These are phyloP conservation scores for Tanytarsus gracilentus DNA, from an alignment of 2,888 invertebrate genomes.

Conservation along the genomic window DNA sequence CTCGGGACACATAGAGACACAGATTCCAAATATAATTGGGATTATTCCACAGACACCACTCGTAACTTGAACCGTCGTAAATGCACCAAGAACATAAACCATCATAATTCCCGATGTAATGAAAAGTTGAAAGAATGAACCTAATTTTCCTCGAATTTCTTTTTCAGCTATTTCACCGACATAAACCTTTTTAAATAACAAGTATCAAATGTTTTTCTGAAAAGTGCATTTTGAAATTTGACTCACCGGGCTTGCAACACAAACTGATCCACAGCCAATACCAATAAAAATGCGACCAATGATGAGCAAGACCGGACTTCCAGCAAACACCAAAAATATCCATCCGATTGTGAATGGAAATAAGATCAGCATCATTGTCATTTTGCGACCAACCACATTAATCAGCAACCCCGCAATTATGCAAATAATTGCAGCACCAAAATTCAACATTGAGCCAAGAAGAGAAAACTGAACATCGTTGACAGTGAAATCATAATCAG, in stretches of 20 bases:
- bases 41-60: slow-evolving; percentile 38
- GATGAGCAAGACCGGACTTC: slow-evolving; percentile 46
- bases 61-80: slow-evolving; percentile 36
- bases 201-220: background rate
- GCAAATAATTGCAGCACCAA: slow-evolving; percentile 64
- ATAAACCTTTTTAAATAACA: slow-evolving; percentile 42
- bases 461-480: slow-evolving; percentile 51
- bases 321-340: slow-evolving; percentile 62
- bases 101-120: slow-evolving; percentile 74
- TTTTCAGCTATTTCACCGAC: slow-evolving; percentile 79
- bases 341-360: slow-evolving; percentile 66
- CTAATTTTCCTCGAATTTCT: slow-evolving; percentile 71
- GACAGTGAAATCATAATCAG: slow-evolving; percentile 50
- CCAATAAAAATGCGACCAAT: slow-evolving; percentile 40
- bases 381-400: slow-evolving; percentile 63
- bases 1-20: slow-evolving; percentile 81
- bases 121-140: slow-evolving; percentile 81
- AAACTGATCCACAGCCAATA: slow-evolving; percentile 58
- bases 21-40: slow-evolving; percentile 57
- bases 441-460: slow-evolving; percentile 59
- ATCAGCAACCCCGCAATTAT: slow-evolving; percentile 62
- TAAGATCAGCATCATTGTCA: slow-evolving; percentile 45
- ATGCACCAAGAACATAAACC: slow-evolving; percentile 56
- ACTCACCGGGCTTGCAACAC: slow-evolving; percentile 66
- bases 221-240: background rate